Base-by-base conservation (phyloP, 1,140 invertebrate genomes). In the Sarcophaga bullata region DNA sequence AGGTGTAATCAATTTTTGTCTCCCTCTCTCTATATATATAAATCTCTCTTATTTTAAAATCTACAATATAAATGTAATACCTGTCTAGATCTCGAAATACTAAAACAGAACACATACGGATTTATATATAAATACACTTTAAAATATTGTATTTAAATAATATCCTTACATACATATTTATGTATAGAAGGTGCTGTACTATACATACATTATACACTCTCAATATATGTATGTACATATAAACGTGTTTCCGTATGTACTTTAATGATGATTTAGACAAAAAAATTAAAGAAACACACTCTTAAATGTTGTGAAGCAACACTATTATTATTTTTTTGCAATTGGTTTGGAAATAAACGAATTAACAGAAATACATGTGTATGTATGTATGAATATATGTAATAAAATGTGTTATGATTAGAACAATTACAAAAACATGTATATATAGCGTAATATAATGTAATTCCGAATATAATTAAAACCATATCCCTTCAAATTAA, bases 1-100 rank as follows among this genome's bases (percentile, higher is more conserved):
- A 84, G 49, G 83, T 83, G 84, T 82, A 8, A 49, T 52, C 13
- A 68, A 73, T 52, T 76, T n/a, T 58, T 78, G 47, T 78, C 75
- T 47, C 73, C 50, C 19, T 76, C 48, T 78, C n/a, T 50, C 75
- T 78, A 4, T 76, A 9, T 50, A 15, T 25, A 78, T 50, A 52
- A 8, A 1, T 78, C 73, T 75, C 37, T 75, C 15, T 54, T 50
- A 48, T 76, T 47, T n/a, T n/a, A 58, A 58, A 58, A 58, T n/a
- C n/a, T 58, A n/a, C 54, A 58, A 58, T 58, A 13, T 58, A 58
- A 58, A n/a, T 58, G 25, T 37, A 37, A 37, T 37, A 2, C 25
- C 25, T 37, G 25, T 37, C 25, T 37, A 1, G 1, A 37, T 37
- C 25, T 37, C 25, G 25, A 58, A 58, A 7, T 58, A 58, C 62